Evolutionary conservation across 1,140 invertebrate genomes (phyloP).

Genomic region (Orchesella cincta): DNA sequence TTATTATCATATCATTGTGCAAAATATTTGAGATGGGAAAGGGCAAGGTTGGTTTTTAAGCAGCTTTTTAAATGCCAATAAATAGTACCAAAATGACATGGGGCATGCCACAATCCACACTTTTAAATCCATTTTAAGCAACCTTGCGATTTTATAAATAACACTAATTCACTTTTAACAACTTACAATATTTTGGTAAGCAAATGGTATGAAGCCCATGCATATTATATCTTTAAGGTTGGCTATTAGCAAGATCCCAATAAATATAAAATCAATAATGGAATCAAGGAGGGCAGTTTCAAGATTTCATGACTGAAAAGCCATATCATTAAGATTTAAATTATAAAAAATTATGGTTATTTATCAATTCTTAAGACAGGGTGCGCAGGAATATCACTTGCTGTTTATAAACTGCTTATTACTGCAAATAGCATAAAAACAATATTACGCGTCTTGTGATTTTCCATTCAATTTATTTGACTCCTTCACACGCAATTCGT

Average conservation of each 20-base stretch:
- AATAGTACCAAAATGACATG: neutral
- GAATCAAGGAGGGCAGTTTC: neutral
- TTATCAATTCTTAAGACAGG: too few species aligned
- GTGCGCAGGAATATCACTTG: too few species aligned
- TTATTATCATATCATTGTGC: neutral
- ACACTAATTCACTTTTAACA: neutral
- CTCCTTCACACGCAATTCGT: neutral
- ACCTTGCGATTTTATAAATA: too few species aligned
- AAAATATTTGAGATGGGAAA: slow-evolving; percentile 19
- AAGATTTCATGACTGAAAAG: neutral
- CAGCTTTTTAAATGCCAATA: neutral
- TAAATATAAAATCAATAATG: neutral
- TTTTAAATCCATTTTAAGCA: neutral
- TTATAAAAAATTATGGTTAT: neutral
- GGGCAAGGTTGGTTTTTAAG: neutral
- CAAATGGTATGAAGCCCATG: neutral
- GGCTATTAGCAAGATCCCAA: too few species aligned
- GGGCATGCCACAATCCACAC: too few species aligned
- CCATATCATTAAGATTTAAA: neutral
- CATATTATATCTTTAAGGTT: too few species aligned
- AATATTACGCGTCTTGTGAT: too few species aligned
- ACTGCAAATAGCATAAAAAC: too few species aligned
- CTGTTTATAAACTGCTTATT: neutral
- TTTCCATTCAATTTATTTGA: too few species aligned
- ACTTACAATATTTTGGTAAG: neutral